Evolutionary conservation across 92 coral and sea anemone genomes (phyloP).

Genomic region (Zoanthus sociatus): DNA sequence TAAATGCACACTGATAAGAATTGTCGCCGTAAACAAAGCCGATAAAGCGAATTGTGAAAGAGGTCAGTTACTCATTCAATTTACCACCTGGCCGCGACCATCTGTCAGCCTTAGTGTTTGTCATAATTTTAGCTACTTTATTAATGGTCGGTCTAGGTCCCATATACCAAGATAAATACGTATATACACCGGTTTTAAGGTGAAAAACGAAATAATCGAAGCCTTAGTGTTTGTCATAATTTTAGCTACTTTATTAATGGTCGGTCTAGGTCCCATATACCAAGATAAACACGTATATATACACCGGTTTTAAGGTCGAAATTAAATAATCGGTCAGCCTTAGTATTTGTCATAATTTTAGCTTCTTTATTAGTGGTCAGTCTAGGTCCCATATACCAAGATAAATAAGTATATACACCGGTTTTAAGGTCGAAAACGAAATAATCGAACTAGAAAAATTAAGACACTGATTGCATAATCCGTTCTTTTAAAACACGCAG

Average conservation of each 20-base stretch:
- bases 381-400: background rate
- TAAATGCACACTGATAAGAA: slow-evolving; percentile 26
- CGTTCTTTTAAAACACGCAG: background rate
- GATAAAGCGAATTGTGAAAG: slow-evolving; percentile 26
- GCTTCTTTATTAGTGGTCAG: background rate
- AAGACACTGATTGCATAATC: background rate
- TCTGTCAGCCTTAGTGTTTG: slow-evolving; percentile 39
- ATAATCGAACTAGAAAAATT: too few relatives aligned
- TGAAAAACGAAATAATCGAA: too few relatives aligned
- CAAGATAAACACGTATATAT: background rate
- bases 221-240: slow-evolving; percentile 33
- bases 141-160: background rate
- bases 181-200: background rate
- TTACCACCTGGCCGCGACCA: slow-evolving; percentile 32
- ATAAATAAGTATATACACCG: background rate
- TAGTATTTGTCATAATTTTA: slow-evolving; percentile 19
- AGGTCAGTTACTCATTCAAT: slow-evolving; percentile 34
- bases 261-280: background rate
- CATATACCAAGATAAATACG: background rate
- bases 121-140: slow-evolving; percentile 14
- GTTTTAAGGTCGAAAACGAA: background rate
- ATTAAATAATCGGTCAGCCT: too few relatives aligned
- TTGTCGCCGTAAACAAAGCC: slow-evolving; percentile 32
- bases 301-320: background rate
- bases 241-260: slow-evolving; percentile 2